phyloP scores from a whole-genome alignment of 2,113 vertebrate genomes.

The Promerops cafer region DNA sequence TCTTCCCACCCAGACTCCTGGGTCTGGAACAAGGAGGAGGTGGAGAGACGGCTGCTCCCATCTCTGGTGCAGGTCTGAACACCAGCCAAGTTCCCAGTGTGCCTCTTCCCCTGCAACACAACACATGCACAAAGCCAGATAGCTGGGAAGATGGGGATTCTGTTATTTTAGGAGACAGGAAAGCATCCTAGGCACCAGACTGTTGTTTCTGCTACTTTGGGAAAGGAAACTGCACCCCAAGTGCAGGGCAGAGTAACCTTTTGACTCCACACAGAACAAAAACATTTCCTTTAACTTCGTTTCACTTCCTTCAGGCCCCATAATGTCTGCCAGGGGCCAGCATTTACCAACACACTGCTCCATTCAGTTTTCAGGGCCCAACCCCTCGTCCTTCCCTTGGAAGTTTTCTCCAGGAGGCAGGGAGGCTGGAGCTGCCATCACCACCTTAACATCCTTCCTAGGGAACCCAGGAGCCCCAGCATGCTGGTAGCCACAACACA shows the following conservation, averaged over 20 bases:
- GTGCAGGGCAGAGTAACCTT: neutral
- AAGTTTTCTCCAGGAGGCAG: neutral
- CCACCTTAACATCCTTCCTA: rapidly evolving
- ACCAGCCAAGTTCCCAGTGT: neutral
- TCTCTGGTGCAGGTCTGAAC: neutral
- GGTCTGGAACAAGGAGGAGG: neutral
- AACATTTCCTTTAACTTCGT: neutral
- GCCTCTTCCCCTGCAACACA: neutral
- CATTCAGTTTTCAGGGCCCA: rapidly evolving
- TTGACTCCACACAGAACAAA: neutral
- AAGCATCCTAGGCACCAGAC: neutral
- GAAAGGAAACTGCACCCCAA: neutral
- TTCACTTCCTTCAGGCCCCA: neutral
- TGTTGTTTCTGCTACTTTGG: neutral
- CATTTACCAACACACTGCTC: neutral
- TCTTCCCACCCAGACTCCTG: neutral
- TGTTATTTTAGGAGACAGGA: neutral
- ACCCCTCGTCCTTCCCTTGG: rapidly evolving
- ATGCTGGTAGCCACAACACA: neutral
- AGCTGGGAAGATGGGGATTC: neutral
- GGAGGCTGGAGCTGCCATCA: neutral
- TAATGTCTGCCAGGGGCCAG: neutral
- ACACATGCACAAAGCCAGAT: rapidly evolving
- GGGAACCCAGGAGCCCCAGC: neutral
- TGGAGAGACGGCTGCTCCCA: neutral